Percentiles rank a stretch among this genome's conserved stretches.
Evolutionary conservation across 2,888 invertebrate species (phyloP).

Genomic region (Metellina segmentata): DNA sequence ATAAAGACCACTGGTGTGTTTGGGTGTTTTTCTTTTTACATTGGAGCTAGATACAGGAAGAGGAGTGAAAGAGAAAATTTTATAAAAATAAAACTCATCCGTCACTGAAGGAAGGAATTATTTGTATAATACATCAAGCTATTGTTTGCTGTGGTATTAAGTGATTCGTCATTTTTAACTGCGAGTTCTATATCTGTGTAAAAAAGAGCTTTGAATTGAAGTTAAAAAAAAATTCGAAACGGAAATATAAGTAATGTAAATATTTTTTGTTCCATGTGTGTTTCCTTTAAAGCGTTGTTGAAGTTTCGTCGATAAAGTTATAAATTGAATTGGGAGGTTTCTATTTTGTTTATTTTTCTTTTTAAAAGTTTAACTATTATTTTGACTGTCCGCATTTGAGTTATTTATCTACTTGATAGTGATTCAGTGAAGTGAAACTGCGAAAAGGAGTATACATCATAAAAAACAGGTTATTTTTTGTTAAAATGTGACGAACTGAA

Average conservation of each 20-base stretch:
- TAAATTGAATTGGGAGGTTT: not conserved
- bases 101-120: not conserved
- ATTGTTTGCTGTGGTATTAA: constrained; percentile 12
- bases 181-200: not conserved
- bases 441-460: not conserved
- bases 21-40: not conserved
- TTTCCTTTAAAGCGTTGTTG: not conserved
- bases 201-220: not conserved
- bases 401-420: not conserved
- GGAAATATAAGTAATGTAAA: not conserved
- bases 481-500: not conserved
- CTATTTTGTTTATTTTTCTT: not conserved
- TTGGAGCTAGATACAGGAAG: not conserved
- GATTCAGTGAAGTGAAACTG: not conserved
- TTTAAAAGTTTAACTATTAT: not conserved
- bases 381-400: not conserved
- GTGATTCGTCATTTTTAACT: not conserved
- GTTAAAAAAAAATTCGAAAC: not conserved
- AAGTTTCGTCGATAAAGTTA: not conserved
- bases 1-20: constrained; percentile 17
- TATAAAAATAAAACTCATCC: not conserved
- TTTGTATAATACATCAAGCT: constrained; percentile 5
- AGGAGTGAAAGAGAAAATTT: not conserved
- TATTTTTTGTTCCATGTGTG: not conserved
- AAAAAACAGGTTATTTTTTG: not conserved